Base-by-base conservation (phyloP, 2,888 invertebrate species). In the Chesias legatella region DNA sequence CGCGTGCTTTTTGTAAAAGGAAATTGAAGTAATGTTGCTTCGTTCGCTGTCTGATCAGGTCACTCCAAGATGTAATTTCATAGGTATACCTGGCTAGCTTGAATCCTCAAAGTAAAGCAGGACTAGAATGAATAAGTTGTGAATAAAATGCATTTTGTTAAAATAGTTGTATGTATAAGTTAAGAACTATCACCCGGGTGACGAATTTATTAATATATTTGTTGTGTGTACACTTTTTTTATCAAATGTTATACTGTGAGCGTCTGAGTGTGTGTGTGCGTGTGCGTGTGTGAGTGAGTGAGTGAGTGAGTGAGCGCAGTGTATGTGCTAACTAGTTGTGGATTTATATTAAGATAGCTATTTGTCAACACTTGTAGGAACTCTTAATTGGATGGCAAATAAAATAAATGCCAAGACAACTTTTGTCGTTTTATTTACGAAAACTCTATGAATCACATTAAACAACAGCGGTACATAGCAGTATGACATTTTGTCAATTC, bases 131-230 rank as follows among this genome's bases (percentile, higher is more conserved):
- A 7, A 21, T 20, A 9, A 38, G 13, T 48, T 44, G 36, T 37
- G 33, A 32, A 36, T 39, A 22, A 32, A 42, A 25, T 34, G 33
- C 33, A 50, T 48, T 45, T 45, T 45, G 40, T 51, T 42, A 21
- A 49, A 45, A 32, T 39, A 44, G 35, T 31, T 38, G 22, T 49
- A 55, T 48, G 42, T 39, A 21, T 56, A 58, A 47, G 36, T 46
- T 47, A 56, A 11, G 34, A 28, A 23, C 20, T 30, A 39, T 26
- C 22, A 32, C 39, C 25, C 36, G 13, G 32, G 43, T 56, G 53
- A 79, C 77, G 79, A 79, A 79, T 79, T 79, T 79, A 79, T 69
- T 70, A 73, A 73, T 75, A 70, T 68, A 63, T 67, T 59, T n/a
- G 13, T 10, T 17, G n/a, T 28, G 5, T 46, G 40, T 36, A 48